Base-by-base conservation (phyloP, 2,888 invertebrate species). In the Lucinisca nassula region DNA sequence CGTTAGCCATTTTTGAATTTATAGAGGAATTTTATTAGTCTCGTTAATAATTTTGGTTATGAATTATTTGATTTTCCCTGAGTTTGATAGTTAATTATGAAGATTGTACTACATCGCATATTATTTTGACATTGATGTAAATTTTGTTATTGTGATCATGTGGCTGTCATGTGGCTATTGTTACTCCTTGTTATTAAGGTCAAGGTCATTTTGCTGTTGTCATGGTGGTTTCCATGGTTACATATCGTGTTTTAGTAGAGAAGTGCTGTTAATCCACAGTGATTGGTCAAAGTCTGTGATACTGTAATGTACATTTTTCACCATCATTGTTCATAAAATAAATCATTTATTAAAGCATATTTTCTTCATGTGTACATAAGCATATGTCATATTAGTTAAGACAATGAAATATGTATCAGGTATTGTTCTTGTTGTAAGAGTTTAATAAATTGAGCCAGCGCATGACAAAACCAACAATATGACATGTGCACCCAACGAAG, bases 81-180 rank as follows among this genome's bases (percentile, higher is more conserved):
- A 67, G 67, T 67, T 67, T 67, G 32, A 35, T 67, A 24, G 61
- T 55, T 35, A 67, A 35, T 12, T 55, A 12, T 30, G 67, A 21
- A 30, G 67, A 67, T 35, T 3, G 32, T 21, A 67, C 35, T 35
- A 67, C 67, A 67, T 67, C 67, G 32, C 58, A 58, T n/a, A 58
- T 58, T 58, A 17, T 67, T 67, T 67, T 67, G 67, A 67, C 24
- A 35, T 67, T 35, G 35, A 67, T 67, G 67, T 67, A 67, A 67
- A 67, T 67, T 67, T 14, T 67, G 67, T 67, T 67, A 67, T 67
- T 67, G 67, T 67, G 67, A 67, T 67, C 67, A 67, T 67, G 67
- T 67, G 67, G 21, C 67, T 67, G 24, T 67, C 67, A 67, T 67
- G 67, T 67, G 67, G 35, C 67, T 67, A 67, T 67, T 67, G 67